Evolutionary conservation across 2,113 vertebrate genomes (phyloP).

Genomic region (Stomatorhinus ivindoensis): DNA sequence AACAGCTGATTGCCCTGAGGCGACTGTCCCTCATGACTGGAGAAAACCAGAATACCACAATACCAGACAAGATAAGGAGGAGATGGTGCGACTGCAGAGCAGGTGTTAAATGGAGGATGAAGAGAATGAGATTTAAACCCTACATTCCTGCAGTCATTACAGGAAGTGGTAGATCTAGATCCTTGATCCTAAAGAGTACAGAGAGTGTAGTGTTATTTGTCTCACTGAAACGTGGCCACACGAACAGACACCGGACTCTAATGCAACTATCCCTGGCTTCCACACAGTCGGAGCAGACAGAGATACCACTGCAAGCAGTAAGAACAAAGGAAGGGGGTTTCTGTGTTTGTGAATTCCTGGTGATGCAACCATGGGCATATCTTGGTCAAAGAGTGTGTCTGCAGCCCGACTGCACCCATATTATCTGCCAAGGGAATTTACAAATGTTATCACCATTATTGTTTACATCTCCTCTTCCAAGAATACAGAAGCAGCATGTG

Average conservation of each 20-base stretch:
- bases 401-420: neutral
- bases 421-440: neutral
- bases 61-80: neutral
- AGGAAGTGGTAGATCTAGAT: neutral
- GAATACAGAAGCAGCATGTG: neutral
- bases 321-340: neutral
- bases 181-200: neutral
- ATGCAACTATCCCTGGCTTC: neutral
- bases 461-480: neutral
- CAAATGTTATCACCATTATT: neutral
- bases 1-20: neutral
- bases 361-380: neutral
- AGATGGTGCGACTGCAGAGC: neutral
- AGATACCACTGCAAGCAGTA: neutral
- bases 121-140: neutral
- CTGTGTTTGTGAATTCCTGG: neutral
- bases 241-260: neutral
- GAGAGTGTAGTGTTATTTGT: neutral
- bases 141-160: neutral
- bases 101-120: neutral
- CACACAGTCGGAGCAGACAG: neutral
- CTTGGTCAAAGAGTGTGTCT: neutral
- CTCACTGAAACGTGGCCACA: neutral
- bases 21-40: neutral
- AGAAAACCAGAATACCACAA: neutral